Evolutionary conservation across 2,113 vertebrate genomes (phyloP).

Genomic region (Pavo muticus): DNA sequence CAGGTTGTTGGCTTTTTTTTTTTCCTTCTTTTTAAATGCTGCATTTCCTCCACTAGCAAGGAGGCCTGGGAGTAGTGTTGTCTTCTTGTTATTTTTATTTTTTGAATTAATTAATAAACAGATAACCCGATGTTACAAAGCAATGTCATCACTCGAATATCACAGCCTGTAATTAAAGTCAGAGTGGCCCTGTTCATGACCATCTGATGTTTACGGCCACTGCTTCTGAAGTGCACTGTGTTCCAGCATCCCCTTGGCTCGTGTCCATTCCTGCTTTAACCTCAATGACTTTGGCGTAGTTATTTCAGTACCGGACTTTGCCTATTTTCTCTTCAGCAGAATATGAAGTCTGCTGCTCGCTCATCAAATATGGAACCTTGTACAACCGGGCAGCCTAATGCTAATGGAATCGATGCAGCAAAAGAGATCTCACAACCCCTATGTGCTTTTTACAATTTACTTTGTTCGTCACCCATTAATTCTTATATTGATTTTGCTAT

Average conservation of each 20-base stretch:
- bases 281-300: slow-evolving; percentile 11
- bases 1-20: not conserved
- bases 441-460: slow-evolving; percentile 59
- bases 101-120: slow-evolving; percentile 33
- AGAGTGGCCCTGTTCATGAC: not conserved
- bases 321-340: not conserved
- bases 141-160: not conserved
- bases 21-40: not conserved
- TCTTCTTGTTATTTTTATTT: not conserved
- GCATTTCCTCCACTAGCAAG: not conserved
- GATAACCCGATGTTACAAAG: not conserved
- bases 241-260: slow-evolving; percentile 29
- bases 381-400: not conserved
- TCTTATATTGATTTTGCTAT: slow-evolving; percentile 81
- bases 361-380: slow-evolving; percentile 52
- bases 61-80: not conserved
- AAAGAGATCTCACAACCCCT: slow-evolving; percentile 33
- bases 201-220: slow-evolving; percentile 17
- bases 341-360: slow-evolving; percentile 28
- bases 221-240: not conserved
- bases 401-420: slow-evolving; percentile 56
- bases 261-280: slow-evolving; percentile 14
- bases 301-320: not conserved
- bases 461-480: slow-evolving; percentile 78
- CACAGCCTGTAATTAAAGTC: slow-evolving; percentile 2